Base-by-base conservation (phyloP, 2,888 invertebrate species). In the Chrysolina oricalcia region DNA sequence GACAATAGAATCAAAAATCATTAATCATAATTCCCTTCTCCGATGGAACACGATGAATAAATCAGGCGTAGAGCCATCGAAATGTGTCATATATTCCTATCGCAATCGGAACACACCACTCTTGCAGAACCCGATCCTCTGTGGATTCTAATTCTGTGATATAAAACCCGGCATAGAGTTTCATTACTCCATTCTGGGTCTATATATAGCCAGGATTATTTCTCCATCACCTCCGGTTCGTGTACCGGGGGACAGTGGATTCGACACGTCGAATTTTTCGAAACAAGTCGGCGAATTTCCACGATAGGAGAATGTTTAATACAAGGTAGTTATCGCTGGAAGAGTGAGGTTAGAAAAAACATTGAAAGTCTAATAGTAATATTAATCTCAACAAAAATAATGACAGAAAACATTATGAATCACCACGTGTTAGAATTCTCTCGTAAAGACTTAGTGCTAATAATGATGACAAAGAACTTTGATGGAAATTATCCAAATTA, bases 51-150 rank as follows among this genome's bases (percentile, higher is more conserved):
- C 17, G 50, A 2, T 50, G 50, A 50, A 50, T 50, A 19, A 50
- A 50, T 50, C 50, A 50, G 4, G 17, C 50, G 17, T 19, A 17
- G 6, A 50, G 19, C 17, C 9, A 50, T 17, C 17, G 50, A 50
- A 50, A n/a, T n/a, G n/a, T n/a, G n/a, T 17, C 50, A 17, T 17
- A 2, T 17, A 50, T 50, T 50, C 5, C 50, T 50, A 8, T 17
- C n/a, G 50, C 50, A 50, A 50, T 50, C 50, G 50, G 50, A 50
- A 50, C 15, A 50, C 9, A 50, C 50, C 50, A 8, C 50, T 50
- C 19, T 50, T 50, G 50, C 50, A 50, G 50, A 50, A 50, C 50
- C 2, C 50, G 17, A 50, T 17, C 17, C 50, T 9, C 15, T 17
- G n/a, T 10, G 50, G 50, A 50, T 17, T 17, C 19, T 50, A 9